Percentiles rank a stretch among this genome's conserved stretches.
These are phyloP conservation scores for Dinomys branickii DNA, from an alignment of 2,113 vertebrate species.

Conservation along the genomic window DNA sequence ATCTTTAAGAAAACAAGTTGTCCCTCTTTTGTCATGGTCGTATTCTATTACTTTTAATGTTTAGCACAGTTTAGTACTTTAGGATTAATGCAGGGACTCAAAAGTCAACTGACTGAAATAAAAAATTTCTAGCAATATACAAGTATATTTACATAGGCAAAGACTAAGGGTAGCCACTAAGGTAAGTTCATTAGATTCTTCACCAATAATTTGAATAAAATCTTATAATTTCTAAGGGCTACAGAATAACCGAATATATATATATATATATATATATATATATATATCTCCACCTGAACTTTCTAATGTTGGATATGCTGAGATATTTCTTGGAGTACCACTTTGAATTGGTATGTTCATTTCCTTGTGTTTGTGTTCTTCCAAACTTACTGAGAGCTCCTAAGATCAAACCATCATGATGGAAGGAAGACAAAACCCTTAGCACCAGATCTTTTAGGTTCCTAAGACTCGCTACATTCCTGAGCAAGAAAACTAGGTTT, in stretches of 20 bases:
- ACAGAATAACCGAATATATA: neutral
- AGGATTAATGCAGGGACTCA: neutral
- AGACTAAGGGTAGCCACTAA: neutral
- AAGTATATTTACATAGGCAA: neutral
- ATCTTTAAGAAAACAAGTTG: neutral
- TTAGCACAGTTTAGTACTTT: neutral
- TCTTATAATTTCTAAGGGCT: neutral
- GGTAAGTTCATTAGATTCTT: neutral
- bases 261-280: neutral
- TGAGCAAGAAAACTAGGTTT: neutral
- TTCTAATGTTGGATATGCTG: neutral
- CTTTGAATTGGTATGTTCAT: neutral
- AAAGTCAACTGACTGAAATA: neutral
- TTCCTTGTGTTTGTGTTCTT: neutral
- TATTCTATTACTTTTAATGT: neutral
- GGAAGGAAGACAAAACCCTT: neutral
- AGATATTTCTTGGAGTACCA: neutral
- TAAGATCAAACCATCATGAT: neutral
- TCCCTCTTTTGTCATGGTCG: neutral
- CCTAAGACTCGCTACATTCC: neutral
- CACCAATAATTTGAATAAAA: neutral
- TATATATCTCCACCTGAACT: neutral
- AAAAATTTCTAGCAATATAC: neutral
- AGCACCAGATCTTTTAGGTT: neutral
- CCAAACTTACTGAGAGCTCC: neutral